A percentile compares a stretch with the other conserved stretches of the same genome.
phyloP scores from a whole-genome alignment of 2,888 invertebrate species.

The Seira sanloemensis region DNA sequence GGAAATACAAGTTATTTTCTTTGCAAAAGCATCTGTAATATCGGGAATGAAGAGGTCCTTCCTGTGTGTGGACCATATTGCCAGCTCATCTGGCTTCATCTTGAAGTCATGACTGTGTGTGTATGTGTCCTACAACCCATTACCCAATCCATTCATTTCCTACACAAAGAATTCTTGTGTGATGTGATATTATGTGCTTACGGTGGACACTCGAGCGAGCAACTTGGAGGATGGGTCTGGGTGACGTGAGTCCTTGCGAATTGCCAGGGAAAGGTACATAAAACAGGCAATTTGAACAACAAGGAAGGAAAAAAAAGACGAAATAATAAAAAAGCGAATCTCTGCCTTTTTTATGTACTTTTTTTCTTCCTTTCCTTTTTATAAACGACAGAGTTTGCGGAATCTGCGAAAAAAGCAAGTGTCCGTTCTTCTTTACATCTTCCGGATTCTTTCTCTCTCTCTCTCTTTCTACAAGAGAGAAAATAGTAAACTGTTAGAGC shows the following conservation, averaged over 20 bases:
- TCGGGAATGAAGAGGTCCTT: constrained; percentile 7
- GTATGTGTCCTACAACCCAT: constrained; percentile 46
- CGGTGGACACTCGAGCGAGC: background rate
- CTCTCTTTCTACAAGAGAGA: too few relatives aligned
- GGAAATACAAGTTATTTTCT: background rate
- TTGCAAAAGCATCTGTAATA: background rate
- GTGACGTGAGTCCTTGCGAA: constrained; percentile 5
- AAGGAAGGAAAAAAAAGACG: constrained; percentile 37
- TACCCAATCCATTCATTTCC: constrained; percentile 19
- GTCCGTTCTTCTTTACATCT: background rate
- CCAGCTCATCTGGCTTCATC: constrained; percentile 41
- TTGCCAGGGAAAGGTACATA: constrained; percentile 12
- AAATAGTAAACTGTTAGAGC: background rate
- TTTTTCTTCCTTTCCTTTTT: background rate
- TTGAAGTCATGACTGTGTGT: constrained; percentile 18
- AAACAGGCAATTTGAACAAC: constrained; percentile 48
- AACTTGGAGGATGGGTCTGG: too few relatives aligned
- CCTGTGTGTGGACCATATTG: constrained; percentile 47
- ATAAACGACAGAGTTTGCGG: too few relatives aligned
- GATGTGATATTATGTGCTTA: background rate
- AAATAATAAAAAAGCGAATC: too few relatives aligned
- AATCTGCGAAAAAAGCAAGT: constrained; percentile 5
- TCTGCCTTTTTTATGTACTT: constrained; percentile 28
- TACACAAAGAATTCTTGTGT: constrained; percentile 6
- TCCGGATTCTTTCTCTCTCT: background rate